phyloP scores from a whole-genome alignment of 2,113 vertebrate genomes.

The Amia ocellicauda region DNA sequence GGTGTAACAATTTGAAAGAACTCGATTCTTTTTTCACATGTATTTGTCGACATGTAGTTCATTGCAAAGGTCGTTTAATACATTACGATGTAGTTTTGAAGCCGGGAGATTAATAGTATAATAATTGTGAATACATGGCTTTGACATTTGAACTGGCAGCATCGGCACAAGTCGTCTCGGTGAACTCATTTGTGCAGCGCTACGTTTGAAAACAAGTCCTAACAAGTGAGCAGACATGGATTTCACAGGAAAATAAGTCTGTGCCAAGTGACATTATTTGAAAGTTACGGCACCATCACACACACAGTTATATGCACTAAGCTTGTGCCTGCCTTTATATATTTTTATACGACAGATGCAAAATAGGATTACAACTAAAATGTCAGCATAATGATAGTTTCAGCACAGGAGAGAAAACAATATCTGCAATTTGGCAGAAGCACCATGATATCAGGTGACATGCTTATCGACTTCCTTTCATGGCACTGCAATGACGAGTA shows the following conservation, averaged over 20 bases:
- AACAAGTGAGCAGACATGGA: slow-evolving; percentile 53
- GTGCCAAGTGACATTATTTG: slow-evolving; percentile 39
- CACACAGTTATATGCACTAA: slow-evolving; percentile 24
- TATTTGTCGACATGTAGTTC: slow-evolving; percentile 47
- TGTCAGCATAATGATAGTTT: slow-evolving; percentile 44
- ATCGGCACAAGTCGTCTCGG: slow-evolving; percentile 44
- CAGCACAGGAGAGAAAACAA: slow-evolving; percentile 40
- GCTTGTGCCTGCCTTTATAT: slow-evolving; percentile 11
- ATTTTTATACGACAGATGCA: slow-evolving; percentile 40
- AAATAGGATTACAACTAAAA: slow-evolving; percentile 40
- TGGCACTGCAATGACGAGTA: slow-evolving; percentile 39
- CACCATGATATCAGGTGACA: slow-evolving; percentile 36
- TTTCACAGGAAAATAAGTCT: slow-evolving; percentile 37
- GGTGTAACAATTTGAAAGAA: slow-evolving; percentile 11
- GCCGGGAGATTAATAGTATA: slow-evolving; percentile 48
- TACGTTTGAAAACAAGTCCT: slow-evolving; percentile 57
- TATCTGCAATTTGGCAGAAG: slow-evolving; percentile 28
- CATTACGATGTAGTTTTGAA: slow-evolving; percentile 42
- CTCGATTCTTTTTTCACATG: slow-evolving; percentile 8
- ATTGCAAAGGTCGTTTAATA: slow-evolving; percentile 48
- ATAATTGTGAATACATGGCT: slow-evolving; percentile 57
- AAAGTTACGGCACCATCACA: slow-evolving; percentile 26
- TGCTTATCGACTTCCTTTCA: slow-evolving; percentile 42
- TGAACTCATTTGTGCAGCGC: slow-evolving; percentile 42
- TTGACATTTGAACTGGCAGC: slow-evolving; percentile 58